Conservation (phyloP, 1,140 invertebrate genomes). For the Scaptomyza montana region DNA sequence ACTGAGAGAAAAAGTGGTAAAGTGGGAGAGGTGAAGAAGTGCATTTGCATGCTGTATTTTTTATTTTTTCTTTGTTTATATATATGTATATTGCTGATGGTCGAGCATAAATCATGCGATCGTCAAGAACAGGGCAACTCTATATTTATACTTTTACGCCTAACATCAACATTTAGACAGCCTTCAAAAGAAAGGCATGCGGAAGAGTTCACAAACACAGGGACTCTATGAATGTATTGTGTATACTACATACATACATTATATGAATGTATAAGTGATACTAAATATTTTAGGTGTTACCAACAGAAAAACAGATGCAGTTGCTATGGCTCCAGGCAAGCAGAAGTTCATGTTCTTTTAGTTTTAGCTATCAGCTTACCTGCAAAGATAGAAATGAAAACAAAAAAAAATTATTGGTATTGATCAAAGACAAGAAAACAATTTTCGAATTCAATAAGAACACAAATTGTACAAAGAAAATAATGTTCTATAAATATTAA, state of each 20-base stretch:
- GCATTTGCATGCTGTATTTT: slow-evolving; percentile 27
- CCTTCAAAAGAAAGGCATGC: slow-evolving; percentile 22
- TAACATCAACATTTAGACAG: background rate
- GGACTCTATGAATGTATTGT: too few relatives aligned
- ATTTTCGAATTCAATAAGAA: background rate
- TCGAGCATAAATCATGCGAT: slow-evolving; percentile 48
- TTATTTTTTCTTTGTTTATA: too few relatives aligned
- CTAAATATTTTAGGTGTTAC: slow-evolving; percentile 6
- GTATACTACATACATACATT: too few relatives aligned
- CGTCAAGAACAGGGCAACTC: slow-evolving; percentile 28
- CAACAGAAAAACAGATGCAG: slow-evolving; percentile 13
- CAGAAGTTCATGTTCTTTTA: too few relatives aligned
- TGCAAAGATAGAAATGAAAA: slow-evolving; percentile 17
- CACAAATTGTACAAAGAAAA: background rate
- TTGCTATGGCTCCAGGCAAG: background rate
- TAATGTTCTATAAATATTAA: too few relatives aligned
- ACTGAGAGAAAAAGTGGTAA: slow-evolving; percentile 2
- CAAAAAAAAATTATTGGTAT: background rate
- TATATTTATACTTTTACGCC: slow-evolving; percentile 21
- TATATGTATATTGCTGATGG: background rate
- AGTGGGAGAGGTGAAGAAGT: background rate
- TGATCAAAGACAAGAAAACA: too few relatives aligned
- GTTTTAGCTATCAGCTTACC: slow-evolving; percentile 20
- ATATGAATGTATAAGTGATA: slow-evolving; percentile 1
- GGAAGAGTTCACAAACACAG: slow-evolving; percentile 42